Evolutionary conservation across 2,797 vertebrate genomes (phyloP).

Genomic region (Hoplostethus mediterraneus): DNA sequence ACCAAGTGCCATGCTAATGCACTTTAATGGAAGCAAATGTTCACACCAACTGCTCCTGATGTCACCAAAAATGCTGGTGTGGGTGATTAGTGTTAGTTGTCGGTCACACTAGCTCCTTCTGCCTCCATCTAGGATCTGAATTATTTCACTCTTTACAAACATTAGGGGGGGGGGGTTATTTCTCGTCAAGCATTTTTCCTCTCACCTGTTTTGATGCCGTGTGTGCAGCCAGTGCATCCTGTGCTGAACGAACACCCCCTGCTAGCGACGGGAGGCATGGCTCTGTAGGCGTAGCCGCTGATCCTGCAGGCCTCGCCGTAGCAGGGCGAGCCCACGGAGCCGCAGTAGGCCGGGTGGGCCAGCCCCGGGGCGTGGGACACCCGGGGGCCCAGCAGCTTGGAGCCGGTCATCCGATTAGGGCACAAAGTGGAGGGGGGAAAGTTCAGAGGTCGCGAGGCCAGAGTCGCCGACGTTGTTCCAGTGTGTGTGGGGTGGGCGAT

Average conservation of each 20-base stretch:
- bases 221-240: slow-evolving; percentile 89
- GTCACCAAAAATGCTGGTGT: no score
- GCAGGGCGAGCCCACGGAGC: slow-evolving; percentile 87
- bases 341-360: slow-evolving; percentile 91
- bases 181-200: neutral
- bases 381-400: slow-evolving; percentile 85
- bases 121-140: neutral
- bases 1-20: neutral
- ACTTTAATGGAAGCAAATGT: no score
- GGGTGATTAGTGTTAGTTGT: neutral
- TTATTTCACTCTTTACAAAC: neutral
- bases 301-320: slow-evolving; percentile 88
- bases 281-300: slow-evolving; percentile 87
- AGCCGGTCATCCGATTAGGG: slow-evolving; percentile 77
- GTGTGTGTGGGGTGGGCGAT: slow-evolving; percentile 83
- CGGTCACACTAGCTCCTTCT: neutral
- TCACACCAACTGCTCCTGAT: no score
- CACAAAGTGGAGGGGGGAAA: slow-evolving; percentile 81
- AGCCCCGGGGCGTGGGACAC: slow-evolving; percentile 85
- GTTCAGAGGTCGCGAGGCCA: slow-evolving; percentile 86
- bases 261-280: slow-evolving; percentile 88
- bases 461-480: slow-evolving; percentile 73
- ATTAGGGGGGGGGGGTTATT: neutral
- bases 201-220: slow-evolving; percentile 95
- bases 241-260: slow-evolving; percentile 86